Base-by-base conservation (phyloP, 2,888 invertebrate species). In the Agrotis exclamationis region DNA sequence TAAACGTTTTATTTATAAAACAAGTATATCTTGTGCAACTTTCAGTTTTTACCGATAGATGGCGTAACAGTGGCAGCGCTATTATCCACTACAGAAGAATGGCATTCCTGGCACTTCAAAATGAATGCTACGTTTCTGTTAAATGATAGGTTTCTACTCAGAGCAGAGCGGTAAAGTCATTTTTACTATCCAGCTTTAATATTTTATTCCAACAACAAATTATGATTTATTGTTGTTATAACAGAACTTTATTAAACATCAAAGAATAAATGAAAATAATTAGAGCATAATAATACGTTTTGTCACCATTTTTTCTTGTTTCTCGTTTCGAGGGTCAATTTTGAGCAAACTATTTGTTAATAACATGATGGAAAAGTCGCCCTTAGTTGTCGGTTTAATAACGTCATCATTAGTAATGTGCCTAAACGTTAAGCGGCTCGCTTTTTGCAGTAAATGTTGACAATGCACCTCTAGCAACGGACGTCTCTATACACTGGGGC, bases 21-120 rank as follows among this genome's bases (percentile, higher is more conserved):
- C n/a, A 13, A 63, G 45, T 57, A 33, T 44, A 18, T 4, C 4
- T 18, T 57, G 51, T 53, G 33, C 24, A 48, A 53, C 39, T 20
- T 51, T 54, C 20, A 51, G 39, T 47, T 51, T 14, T 18, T 39
- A 28, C 16, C n/a, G 11, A 39, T 48, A 53, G 60, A 72, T 54
- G 63, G 60, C 60, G 45, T 47, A 50, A 24, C 28, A 20, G 45
- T 13, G 62, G 18, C 28, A 22, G 45, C 16, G 62, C 62, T 64
- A 57, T 77, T 64, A 77, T 56, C 39, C 64, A 62, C 64, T 77
- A 33, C 33, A 64, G 6, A 24, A 28, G 22, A 51, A 44, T 51
- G 39, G 44, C 16, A 45, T n/a, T 7, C 6, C 57, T 22, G 60
- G 60, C 22, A 48, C 44, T 70, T 24, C 48, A 51, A 56, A 58